Percentiles rank a stretch among this genome's conserved stretches.
Conservation (phyloP, 1,140 invertebrate genomes). For the Latrodectus geometricus region DNA sequence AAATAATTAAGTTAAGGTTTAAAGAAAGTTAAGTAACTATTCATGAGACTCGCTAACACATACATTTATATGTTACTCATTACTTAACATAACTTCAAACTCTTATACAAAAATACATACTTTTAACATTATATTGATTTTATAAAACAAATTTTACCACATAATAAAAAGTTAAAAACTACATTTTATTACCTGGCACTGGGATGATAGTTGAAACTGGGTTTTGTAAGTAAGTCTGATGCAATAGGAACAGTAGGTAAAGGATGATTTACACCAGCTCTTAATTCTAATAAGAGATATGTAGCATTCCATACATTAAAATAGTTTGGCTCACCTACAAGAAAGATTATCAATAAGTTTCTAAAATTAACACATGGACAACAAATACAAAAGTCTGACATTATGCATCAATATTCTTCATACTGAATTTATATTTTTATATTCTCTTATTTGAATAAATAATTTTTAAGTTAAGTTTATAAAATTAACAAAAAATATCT, state of each 20-base stretch:
- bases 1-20: neutral
- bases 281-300: constrained; percentile 18
- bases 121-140: no score
- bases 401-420: no score
- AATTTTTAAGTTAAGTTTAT: no score
- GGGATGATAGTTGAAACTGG: constrained; percentile 21
- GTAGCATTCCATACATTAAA: constrained; percentile 33
- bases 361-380: no score
- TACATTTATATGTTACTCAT: neutral
- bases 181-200: constrained; percentile 9
- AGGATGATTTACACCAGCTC: neutral
- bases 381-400: no score
- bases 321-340: neutral
- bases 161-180: neutral
- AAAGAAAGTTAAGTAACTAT: neutral
- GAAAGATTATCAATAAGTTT: neutral
- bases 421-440: no score
- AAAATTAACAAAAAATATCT: no score
- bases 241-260: constrained; percentile 25
- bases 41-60: neutral
- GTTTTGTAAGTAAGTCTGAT: constrained; percentile 18
- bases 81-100: no score
- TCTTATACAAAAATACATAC: neutral
- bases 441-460: no score
- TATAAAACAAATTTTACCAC: neutral